phyloP scores from a whole-genome alignment of 2,888 invertebrate species.

The Cheilosia vernalis region DNA sequence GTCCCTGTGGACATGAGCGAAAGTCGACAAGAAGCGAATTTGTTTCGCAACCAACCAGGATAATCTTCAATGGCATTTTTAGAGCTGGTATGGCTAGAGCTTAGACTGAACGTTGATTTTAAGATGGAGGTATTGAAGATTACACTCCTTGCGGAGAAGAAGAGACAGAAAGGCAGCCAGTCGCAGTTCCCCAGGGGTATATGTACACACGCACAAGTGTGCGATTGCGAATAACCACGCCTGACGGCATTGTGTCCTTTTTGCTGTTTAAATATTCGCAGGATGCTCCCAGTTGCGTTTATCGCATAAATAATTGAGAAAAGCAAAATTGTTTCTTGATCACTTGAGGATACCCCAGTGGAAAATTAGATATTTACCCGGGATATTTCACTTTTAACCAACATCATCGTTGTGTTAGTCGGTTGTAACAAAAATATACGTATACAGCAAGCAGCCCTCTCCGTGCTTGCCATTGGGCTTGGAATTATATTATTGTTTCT shows the following conservation, averaged over 20 bases:
- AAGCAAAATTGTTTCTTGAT: slow-evolving; percentile 83
- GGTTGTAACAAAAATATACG: background rate
- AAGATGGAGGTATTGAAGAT: slow-evolving; percentile 59
- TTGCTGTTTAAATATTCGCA: slow-evolving; percentile 66
- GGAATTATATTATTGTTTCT: slow-evolving; percentile 57
- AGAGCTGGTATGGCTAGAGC: slow-evolving; percentile 20
- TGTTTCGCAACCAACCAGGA: slow-evolving; percentile 59
- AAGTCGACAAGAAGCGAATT: slow-evolving; percentile 27
- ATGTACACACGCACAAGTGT: slow-evolving; percentile 42
- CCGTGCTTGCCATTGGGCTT: slow-evolving; percentile 8
- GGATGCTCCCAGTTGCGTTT: slow-evolving; percentile 72
- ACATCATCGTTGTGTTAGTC: slow-evolving; percentile 63
- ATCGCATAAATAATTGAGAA: slow-evolving; percentile 77
- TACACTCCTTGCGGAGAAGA: slow-evolving; percentile 55
- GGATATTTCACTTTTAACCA: slow-evolving; percentile 73
- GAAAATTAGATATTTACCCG: slow-evolving; percentile 75
- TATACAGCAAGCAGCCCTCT: background rate
- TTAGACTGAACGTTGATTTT: slow-evolving; percentile 49
- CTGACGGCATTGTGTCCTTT: slow-evolving; percentile 61
- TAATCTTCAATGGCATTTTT: slow-evolving; percentile 70
- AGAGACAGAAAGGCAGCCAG: slow-evolving; percentile 40
- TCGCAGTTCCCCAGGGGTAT: slow-evolving; percentile 46
- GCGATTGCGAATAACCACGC: slow-evolving; percentile 1
- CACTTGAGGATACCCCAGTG: slow-evolving; percentile 82
- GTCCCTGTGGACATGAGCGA: slow-evolving; percentile 62